Evolutionary conservation across 2,888 invertebrate species (phyloP), one percentile per base, ranked within the genome.

Genomic region (Melinopterus prodromus): DNA sequence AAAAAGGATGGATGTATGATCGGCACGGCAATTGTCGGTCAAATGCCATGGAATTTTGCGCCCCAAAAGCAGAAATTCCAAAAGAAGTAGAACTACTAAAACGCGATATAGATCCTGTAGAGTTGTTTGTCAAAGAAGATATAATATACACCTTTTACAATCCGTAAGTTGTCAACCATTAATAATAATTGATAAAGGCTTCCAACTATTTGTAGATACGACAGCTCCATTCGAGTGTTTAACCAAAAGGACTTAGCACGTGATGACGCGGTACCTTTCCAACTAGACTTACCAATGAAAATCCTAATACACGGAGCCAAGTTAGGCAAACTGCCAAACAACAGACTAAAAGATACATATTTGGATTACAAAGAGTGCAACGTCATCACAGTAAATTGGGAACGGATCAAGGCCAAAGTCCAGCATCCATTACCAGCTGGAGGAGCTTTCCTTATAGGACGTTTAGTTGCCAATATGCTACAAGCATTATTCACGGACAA

Each of bases 231-330:
- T 12, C 53, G 7, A 71, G 15, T 71, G 4, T 71, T 15, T 35
- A 71, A 16, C 1, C 71, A n/a, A 16, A 16, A 71, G 15, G 71
- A 71, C 15, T 9, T 71, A 12, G 71, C 6, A 14, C 4, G 35
- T 16, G 16, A 15, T 15, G n/a, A 35, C 6, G 0, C 35, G 16
- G 1, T 71, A 15, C 5, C 71, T 7, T 26, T 35, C 16, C 1
- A 26, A 6, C 35, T 3, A 16, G 26, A 71, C n/a, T 5, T 14
- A 12, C 71, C 71, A 9, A 86, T 91, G 2, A 91, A 90, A 86
- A 89, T 91, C 9, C 79, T 92, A 14, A 91, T 92, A 3, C 93
- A 93, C 83, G 89, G 89, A 16, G 92, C 92, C 92, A 85, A 90
- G 78, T 90, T 91, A 0, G 86, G 86, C 74, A 84, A 86, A 0